A percentile compares a stretch with the other conserved stretches of the same genome.
phyloP scores from a whole-genome alignment of 2,888 invertebrate genomes.

The Peribatodes rhomboidaria region DNA sequence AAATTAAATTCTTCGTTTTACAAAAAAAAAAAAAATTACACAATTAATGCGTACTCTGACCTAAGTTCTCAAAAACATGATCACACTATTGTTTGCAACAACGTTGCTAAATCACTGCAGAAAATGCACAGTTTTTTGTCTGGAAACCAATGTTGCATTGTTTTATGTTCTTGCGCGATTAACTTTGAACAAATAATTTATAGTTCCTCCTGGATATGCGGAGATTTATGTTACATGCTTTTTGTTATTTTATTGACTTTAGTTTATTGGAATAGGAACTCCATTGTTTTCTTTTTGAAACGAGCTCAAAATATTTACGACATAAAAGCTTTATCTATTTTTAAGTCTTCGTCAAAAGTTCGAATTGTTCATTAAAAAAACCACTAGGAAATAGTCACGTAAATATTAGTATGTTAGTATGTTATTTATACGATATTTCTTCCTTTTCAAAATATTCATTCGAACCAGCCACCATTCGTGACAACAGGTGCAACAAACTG shows the following conservation, averaged over 20 bases:
- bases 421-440: too few species aligned
- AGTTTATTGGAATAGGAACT: conserved; percentile 1
- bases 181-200: conserved; percentile 27
- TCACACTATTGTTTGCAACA: not conserved
- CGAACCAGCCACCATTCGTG: not conserved
- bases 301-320: not conserved
- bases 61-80: not conserved
- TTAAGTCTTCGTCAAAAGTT: not conserved
- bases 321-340: too few species aligned
- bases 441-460: not conserved
- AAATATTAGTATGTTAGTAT: too few species aligned
- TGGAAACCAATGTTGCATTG: conserved; percentile 26
- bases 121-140: conserved; percentile 42
- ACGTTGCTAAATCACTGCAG: not conserved
- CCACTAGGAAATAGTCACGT: too few species aligned
- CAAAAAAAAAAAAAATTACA: too few species aligned
- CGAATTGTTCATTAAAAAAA: too few species aligned
- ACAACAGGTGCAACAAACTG: conserved; percentile 27
- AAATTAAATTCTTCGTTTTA: too few species aligned
- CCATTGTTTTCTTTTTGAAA: not conserved
- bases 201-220: conserved; percentile 3
- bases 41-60: not conserved
- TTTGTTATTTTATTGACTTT: conserved; percentile 2
- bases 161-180: conserved; percentile 32
- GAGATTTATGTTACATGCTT: conserved; percentile 9